Evolutionary conservation across 1,140 invertebrate genomes (phyloP).

Genomic region (Lysiphlebus fabarum): DNA sequence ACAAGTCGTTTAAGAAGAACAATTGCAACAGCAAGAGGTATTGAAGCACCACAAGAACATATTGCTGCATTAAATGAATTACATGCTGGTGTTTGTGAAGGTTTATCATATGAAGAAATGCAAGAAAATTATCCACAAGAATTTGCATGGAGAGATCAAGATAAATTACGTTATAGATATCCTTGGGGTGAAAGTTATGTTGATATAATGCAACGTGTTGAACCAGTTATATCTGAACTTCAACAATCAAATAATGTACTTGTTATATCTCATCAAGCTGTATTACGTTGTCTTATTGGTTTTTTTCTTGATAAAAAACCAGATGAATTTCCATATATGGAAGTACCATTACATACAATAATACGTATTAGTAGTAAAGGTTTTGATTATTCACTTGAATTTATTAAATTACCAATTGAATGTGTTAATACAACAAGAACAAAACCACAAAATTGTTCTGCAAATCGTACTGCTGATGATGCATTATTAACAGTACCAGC

Average conservation of each 20-base stretch:
- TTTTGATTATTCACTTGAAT: conserved; percentile 79
- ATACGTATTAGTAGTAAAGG: conserved; percentile 80
- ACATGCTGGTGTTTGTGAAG: conserved; percentile 90
- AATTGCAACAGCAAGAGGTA: conserved; percentile 77
- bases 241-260: conserved; percentile 83
- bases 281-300: conserved; percentile 84
- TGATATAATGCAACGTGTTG: conserved; percentile 80
- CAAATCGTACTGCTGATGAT: conserved; percentile 62
- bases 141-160: conserved; percentile 85
- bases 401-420: conserved; percentile 75
- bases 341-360: conserved; percentile 88
- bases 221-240: conserved; percentile 76
- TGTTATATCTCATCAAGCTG: conserved; percentile 87
- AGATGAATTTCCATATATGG: conserved; percentile 85
- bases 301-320: conserved; percentile 84
- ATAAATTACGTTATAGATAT: conserved; percentile 90
- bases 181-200: conserved; percentile 88
- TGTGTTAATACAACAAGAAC: conserved; percentile 80
- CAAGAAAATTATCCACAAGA: conserved; percentile 85
- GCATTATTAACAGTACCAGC: conserved; percentile 68
- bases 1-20: conserved; percentile 84
- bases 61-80: conserved; percentile 83
- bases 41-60: conserved; percentile 78
- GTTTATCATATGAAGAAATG: conserved; percentile 91
- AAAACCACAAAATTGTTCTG: conserved; percentile 68